Evolutionary conservation across 1,140 invertebrate species (phyloP).

Genomic region (Drosophila nannoptera): DNA sequence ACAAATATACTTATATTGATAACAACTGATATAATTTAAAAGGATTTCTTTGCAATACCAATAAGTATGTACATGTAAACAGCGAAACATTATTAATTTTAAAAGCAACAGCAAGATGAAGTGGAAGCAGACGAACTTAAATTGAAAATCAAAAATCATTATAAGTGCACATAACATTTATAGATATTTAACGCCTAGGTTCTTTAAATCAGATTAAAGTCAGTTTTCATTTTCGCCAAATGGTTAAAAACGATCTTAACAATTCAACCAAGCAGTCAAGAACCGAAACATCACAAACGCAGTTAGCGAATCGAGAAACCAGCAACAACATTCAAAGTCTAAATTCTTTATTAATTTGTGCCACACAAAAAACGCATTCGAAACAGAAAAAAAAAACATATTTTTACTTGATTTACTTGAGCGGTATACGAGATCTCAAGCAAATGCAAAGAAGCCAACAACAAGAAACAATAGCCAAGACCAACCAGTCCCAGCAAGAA

Average conservation of each 20-base stretch:
- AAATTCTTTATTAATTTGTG: slow-evolving; percentile 37
- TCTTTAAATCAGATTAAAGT: slow-evolving; percentile 35
- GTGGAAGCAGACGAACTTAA: slow-evolving; percentile 28
- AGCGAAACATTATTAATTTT: slow-evolving; percentile 39
- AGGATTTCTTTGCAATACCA: slow-evolving; percentile 73
- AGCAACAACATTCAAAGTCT: slow-evolving; percentile 22
- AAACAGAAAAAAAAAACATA: slow-evolving; percentile 5
- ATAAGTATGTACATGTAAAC: slow-evolving; percentile 55
- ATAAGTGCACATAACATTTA: slow-evolving; percentile 69
- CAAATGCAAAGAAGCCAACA: slow-evolving; percentile 63
- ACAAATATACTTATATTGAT: slow-evolving; percentile 54
- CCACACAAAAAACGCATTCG: slow-evolving; percentile 27
- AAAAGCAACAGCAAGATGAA: neutral
- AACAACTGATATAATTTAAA: slow-evolving; percentile 68
- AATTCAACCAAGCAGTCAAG: slow-evolving; percentile 14
- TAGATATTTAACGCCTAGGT: slow-evolving; percentile 54
- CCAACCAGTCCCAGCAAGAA: slow-evolving; percentile 44
- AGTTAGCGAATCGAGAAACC: slow-evolving; percentile 33
- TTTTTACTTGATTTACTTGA: slow-evolving; percentile 60
- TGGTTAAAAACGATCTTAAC: slow-evolving; percentile 16
- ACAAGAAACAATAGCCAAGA: slow-evolving; percentile 70
- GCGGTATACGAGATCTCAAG: slow-evolving; percentile 40
- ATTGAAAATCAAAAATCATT: slow-evolving; percentile 76
- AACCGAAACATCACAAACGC: slow-evolving; percentile 35
- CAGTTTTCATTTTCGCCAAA: slow-evolving; percentile 32